phyloP scores from a whole-genome alignment of 2,888 invertebrate species.

The Zaprionus bogoriensis region DNA sequence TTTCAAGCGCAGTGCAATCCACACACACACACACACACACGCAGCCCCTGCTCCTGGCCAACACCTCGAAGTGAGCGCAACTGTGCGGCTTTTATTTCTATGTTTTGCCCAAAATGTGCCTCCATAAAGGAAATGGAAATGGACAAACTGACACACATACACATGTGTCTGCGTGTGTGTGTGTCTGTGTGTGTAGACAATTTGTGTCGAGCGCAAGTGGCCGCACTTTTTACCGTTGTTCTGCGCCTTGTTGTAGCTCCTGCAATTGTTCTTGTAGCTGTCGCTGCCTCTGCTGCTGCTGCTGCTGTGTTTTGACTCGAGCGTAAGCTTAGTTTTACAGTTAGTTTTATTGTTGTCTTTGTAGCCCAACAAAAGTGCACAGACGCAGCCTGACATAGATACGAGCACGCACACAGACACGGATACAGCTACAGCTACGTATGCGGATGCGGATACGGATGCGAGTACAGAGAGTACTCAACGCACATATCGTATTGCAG shows the following conservation, averaged over 20 bases:
- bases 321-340: slow-evolving; percentile 35
- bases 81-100: slow-evolving; percentile 42
- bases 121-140: slow-evolving; percentile 40
- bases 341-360: slow-evolving; percentile 25
- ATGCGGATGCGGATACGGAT: neutral
- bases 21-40: neutral
- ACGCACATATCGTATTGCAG: neutral
- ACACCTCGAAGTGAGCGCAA: slow-evolving; percentile 18
- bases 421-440: neutral
- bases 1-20: slow-evolving; percentile 51
- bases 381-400: slow-evolving; percentile 20
- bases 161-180: slow-evolving; percentile 1
- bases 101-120: slow-evolving; percentile 45
- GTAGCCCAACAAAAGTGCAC: slow-evolving; percentile 15
- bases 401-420: neutral
- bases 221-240: slow-evolving; percentile 45
- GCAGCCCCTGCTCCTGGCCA: neutral
- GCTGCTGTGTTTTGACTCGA: slow-evolving; percentile 20
- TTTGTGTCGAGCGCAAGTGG: slow-evolving; percentile 54
- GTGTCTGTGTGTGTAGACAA: slow-evolving; percentile 32
- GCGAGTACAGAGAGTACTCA: neutral
- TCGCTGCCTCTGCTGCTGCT: neutral
- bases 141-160: neutral
- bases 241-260: neutral
- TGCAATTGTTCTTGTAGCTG: no score